phyloP scores from a whole-genome alignment of 2,113 vertebrate species.

The Cervus canadensis region DNA sequence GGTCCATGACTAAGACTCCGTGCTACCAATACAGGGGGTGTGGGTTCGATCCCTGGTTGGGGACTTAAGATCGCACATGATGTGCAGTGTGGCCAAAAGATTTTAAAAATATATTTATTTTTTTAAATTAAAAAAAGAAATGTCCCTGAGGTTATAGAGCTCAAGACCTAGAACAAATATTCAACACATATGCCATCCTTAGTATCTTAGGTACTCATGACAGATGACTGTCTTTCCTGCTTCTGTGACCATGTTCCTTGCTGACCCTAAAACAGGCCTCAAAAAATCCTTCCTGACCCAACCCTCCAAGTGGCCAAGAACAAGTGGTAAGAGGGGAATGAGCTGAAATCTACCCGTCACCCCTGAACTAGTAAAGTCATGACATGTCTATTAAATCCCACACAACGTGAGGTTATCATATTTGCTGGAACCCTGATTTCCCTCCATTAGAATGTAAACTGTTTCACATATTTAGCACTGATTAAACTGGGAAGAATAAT shows the following conservation, averaged over 20 bases:
- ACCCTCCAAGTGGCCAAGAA: not conserved
- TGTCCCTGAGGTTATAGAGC: not conserved
- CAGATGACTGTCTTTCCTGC: not conserved
- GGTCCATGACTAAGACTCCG: not conserved
- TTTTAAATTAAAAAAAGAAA: not conserved
- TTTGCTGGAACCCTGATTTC: not conserved
- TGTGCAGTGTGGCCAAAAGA: not conserved
- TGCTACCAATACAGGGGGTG: not conserved
- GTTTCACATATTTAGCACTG: not conserved
- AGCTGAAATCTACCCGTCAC: not conserved
- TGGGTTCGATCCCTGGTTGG: not conserved
- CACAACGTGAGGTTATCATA: not conserved
- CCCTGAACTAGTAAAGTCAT: not conserved
- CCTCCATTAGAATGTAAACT: not conserved
- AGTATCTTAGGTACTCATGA: not conserved
- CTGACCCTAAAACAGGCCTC: not conserved
- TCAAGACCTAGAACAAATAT: not conserved
- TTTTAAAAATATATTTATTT: rapidly evolving
- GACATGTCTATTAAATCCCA: not conserved
- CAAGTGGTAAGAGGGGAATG: not conserved
- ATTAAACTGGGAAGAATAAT: not conserved
- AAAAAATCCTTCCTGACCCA: not conserved
- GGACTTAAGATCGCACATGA: not conserved
- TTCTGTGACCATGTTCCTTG: not conserved
- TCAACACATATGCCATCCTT: not conserved